A percentile compares a stretch with the other conserved stretches of the same genome.
Conservation (phyloP, 2,113 vertebrate genomes). For the Microcebus ravelobensis region DNA sequence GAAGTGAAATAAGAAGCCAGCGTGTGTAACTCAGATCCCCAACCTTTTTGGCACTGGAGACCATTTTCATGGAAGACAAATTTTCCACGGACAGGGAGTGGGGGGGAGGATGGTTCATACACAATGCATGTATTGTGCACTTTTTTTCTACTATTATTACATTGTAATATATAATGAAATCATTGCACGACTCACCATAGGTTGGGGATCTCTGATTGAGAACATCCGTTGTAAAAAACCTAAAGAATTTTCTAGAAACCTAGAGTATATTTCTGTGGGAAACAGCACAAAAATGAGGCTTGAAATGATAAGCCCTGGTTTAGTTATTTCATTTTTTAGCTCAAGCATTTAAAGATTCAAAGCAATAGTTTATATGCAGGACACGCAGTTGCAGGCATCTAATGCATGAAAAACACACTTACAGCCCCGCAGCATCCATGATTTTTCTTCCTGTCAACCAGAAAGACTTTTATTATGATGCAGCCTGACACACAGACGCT, state of each 20-base stretch:
- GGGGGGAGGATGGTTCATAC: no score
- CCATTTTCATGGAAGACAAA: no score
- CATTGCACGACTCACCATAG: no score
- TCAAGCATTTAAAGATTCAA: not conserved
- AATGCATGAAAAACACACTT: not conserved
- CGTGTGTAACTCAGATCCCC: not conserved
- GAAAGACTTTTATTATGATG: not conserved
- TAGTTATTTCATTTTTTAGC: conserved; percentile 24
- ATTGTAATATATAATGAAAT: no score
- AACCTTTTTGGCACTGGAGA: no score
- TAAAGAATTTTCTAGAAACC: conserved; percentile 15
- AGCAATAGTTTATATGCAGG: not conserved
- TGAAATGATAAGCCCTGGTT: not conserved
- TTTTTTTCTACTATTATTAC: no score
- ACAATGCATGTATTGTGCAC: no score
- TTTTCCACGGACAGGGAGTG: no score
- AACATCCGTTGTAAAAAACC: not conserved
- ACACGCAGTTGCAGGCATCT: not conserved
- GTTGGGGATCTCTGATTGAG: no score
- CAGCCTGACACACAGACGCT: not conserved
- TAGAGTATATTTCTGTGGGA: not conserved
- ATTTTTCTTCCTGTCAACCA: conserved; percentile 21
- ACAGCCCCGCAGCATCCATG: not conserved
- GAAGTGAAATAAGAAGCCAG: not conserved
- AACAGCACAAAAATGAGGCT: conserved; percentile 2